Evolutionary conservation across 2,888 invertebrate genomes (phyloP).

Genomic region (Aphrophora alni): DNA sequence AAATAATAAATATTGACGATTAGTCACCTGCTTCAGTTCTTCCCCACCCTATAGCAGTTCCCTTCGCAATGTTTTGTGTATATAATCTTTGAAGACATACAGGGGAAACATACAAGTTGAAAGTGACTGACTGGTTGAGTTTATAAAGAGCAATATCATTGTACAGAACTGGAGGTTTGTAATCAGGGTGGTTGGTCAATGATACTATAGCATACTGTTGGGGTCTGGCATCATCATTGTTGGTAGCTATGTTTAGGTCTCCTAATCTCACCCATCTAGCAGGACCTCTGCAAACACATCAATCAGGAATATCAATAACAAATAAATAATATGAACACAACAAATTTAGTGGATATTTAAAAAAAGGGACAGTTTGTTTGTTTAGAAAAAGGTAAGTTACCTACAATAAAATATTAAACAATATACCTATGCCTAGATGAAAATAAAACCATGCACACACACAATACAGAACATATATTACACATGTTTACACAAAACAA

Average conservation of each 20-base stretch:
- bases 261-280: slow-evolving; percentile 28
- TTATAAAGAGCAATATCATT: slow-evolving; percentile 53
- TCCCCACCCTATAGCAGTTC: slow-evolving; percentile 55
- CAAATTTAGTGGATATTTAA: no score
- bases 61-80: slow-evolving; percentile 47
- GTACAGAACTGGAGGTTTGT: slow-evolving; percentile 30
- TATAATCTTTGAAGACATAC: slow-evolving; percentile 53
- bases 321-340: no score
- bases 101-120: slow-evolving; percentile 52
- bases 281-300: slow-evolving; percentile 2
- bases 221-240: slow-evolving; percentile 12
- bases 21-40: slow-evolving; percentile 43
- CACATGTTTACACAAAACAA: no score
- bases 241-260: slow-evolving; percentile 3
- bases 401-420: no score
- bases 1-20: no score
- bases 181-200: slow-evolving; percentile 22
- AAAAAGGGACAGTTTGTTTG: no score
- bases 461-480: no score
- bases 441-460: no score
- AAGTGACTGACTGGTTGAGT: slow-evolving; percentile 51
- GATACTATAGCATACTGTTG: not conserved
- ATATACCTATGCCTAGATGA: no score
- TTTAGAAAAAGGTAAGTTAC: no score
- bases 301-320: no score